phyloP scores from a whole-genome alignment of 2,113 vertebrate species.

The Scophthalmus maximus region DNA sequence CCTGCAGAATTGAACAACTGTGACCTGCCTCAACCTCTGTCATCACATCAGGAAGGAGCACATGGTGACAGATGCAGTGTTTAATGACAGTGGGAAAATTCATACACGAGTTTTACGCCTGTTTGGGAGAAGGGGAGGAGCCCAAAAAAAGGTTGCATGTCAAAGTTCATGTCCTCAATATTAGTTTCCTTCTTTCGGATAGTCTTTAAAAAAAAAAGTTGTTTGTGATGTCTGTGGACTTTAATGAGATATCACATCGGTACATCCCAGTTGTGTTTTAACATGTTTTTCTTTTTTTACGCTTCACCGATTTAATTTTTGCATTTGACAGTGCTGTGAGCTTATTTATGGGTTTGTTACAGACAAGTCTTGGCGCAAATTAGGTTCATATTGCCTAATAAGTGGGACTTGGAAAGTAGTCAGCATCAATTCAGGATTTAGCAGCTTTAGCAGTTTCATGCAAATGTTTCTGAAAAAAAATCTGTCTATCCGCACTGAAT shows the following conservation, averaged over 20 bases:
- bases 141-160: no score
- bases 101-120: not conserved
- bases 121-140: no score
- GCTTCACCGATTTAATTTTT: not conserved
- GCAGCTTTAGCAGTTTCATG: conserved; percentile 20
- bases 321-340: not conserved
- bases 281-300: not conserved
- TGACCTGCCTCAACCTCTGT: no score
- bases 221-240: no score
- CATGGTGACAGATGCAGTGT: no score
- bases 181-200: no score
- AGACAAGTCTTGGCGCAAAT: not conserved
- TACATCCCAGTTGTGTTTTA: not conserved
- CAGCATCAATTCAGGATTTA: not conserved
- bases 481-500: conserved; percentile 15
- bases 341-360: not conserved
- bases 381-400: not conserved
- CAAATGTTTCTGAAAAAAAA: not conserved
- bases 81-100: conserved; percentile 12
- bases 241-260: no score
- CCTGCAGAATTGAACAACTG: no score
- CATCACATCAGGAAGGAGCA: no score
- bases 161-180: no score
- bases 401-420: conserved; percentile 13
- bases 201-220: no score